Evolutionary conservation across 2,888 invertebrate species (phyloP).

Genomic region (Tenthredo livida): DNA sequence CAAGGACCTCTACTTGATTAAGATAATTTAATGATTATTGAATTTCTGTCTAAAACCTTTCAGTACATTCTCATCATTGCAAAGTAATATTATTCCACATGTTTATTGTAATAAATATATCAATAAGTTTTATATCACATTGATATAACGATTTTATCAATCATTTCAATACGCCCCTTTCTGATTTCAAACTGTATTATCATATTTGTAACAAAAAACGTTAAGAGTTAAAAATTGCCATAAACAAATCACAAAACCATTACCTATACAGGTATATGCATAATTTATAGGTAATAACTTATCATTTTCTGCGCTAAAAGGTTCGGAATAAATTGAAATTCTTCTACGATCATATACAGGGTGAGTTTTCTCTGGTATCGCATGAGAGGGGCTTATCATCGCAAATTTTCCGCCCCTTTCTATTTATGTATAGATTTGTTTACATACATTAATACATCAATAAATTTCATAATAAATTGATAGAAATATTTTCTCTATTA

Average conservation of each 20-base stretch:
- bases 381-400: no score
- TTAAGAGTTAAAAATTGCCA: neutral
- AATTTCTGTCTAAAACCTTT: neutral
- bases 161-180: neutral
- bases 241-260: neutral
- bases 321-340: neutral
- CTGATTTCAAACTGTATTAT: neutral
- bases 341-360: neutral
- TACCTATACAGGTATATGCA: neutral
- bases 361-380: no score
- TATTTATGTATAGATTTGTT: neutral
- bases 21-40: neutral
- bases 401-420: no score
- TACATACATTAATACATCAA: neutral
- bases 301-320: neutral
- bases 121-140: conserved; percentile 8
- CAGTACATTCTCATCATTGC: conserved; percentile 26
- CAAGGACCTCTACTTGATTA: conserved; percentile 81
- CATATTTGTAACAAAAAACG: neutral
- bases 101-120: conserved; percentile 29
- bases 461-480: no score
- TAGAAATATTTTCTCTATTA: no score
- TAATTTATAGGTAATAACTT: neutral
- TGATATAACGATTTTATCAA: neutral
- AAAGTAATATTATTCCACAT: conserved; percentile 8